These are phyloP conservation scores for Sylvicola fuscatus DNA, from an alignment of 2,888 invertebrate species.

Conservation along the genomic window DNA sequence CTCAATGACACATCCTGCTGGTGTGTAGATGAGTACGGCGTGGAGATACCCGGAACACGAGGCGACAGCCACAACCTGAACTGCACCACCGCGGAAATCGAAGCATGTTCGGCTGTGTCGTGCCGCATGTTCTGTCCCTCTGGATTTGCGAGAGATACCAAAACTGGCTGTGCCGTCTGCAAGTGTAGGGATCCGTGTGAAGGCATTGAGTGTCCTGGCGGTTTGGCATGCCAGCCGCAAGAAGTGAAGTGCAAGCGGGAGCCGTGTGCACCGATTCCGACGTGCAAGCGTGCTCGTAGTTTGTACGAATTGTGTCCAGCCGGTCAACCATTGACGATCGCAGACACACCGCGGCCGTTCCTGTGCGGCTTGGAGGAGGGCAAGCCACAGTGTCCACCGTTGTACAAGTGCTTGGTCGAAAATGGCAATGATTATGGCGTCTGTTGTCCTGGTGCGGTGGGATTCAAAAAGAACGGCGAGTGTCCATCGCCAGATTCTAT, in stretches of 20 bases:
- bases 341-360: constrained; percentile 56
- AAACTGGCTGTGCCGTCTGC: constrained; percentile 55
- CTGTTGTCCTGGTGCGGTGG: constrained; percentile 60
- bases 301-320: constrained; percentile 60
- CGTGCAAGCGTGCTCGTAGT: constrained; percentile 59
- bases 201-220: constrained; percentile 51
- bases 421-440: constrained; percentile 70
- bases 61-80: constrained; percentile 19
- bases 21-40: constrained; percentile 65
- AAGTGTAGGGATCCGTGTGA: constrained; percentile 66
- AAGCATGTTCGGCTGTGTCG: constrained; percentile 55
- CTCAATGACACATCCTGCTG: constrained; percentile 50
- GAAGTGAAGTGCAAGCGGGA: constrained; percentile 56
- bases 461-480: constrained; percentile 54
- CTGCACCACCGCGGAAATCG: constrained; percentile 27
- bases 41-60: constrained; percentile 56
- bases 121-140: constrained; percentile 76
- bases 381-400: constrained; percentile 64
- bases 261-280: constrained; percentile 69
- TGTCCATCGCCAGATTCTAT: constrained; percentile 38
- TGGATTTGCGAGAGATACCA: constrained; percentile 48
- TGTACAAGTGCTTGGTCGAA: constrained; percentile 62
- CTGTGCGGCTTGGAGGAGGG: constrained; percentile 62
- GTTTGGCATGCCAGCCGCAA: constrained; percentile 54
- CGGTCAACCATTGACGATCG: constrained; percentile 48